phyloP scores from a whole-genome alignment of 1,140 invertebrate species.

The Zaprionus taronus region DNA sequence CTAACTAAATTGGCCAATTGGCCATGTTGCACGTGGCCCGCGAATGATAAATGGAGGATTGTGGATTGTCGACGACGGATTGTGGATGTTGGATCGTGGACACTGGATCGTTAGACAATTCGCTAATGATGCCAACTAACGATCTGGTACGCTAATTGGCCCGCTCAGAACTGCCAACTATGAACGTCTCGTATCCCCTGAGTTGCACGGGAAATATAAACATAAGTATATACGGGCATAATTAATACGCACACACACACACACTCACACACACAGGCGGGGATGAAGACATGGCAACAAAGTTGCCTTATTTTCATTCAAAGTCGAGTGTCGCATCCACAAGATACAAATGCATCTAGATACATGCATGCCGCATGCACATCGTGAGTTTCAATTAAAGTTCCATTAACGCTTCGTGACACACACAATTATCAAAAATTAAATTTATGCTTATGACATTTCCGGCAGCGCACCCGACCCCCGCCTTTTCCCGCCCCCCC shows the following conservation, averaged over 20 bases:
- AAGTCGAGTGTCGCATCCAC: constrained; percentile 25
- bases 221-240: constrained; percentile 14
- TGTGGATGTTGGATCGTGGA: constrained; percentile 4
- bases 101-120: constrained; percentile 48
- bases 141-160: constrained; percentile 50
- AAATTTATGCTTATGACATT: constrained; percentile 80
- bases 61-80: constrained; percentile 10
- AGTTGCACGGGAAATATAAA: neutral
- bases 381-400: constrained; percentile 77
- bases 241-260: constrained; percentile 9
- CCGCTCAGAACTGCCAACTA: constrained; percentile 26
- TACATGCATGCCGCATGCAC: constrained; percentile 22
- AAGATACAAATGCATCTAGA: constrained; percentile 47
- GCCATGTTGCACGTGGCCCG: constrained; percentile 16
- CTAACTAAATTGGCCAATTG: constrained; percentile 17
- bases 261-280: neutral
- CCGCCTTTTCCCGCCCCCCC: neutral
- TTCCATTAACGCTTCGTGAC: constrained; percentile 80
- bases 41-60: constrained; percentile 12
- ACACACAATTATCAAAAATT: constrained; percentile 81
- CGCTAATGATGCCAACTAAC: constrained; percentile 52
- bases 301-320: constrained; percentile 45
- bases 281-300: constrained; percentile 48
- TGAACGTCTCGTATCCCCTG: constrained; percentile 7
- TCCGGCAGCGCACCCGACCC: constrained; percentile 56